Base-by-base conservation (phyloP, 2,797 vertebrate species). In the Astyanax mexicanus region DNA sequence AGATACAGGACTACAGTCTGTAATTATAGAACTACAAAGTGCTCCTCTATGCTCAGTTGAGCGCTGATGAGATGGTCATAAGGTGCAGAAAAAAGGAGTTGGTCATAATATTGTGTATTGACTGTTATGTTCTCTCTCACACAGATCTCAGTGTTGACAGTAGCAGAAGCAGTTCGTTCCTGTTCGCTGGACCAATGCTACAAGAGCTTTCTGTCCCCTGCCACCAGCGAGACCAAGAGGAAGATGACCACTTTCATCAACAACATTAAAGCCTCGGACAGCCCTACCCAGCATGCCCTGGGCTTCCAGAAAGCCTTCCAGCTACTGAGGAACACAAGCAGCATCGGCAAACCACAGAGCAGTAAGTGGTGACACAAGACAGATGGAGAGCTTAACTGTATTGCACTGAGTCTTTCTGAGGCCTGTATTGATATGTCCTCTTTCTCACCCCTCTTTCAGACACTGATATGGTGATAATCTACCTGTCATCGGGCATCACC, bases 301-400 rank as follows among this genome's bases (percentile, higher is more conserved):
- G 98, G 97, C 3, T 99, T 99, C 81, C 97, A 96, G 84, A 98
- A 97, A 83, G 97, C 98, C 29, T 99, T 99, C 88, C 97, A 99
- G 90, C 83, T 99, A 77, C 95, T 99, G 2, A 87, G 96, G 17
- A 98, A 94, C 84, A 98, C 97, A 38, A 98, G 92, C 91, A 96
- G 93, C 32, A 89, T 94, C 87, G 95, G 92, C 42, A 95, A 86
- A 70, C 93, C 93, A 67, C 95, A 94, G 78, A 86, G 92, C 54
- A 96, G 97, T 98, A 94, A 93, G n/a, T n/a, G n/a, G n/a, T n/a
- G 96, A 72, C 32, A 55, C 57, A 10, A 21, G 23, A 21, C 64
- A 44, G 55, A 32, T 49, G 37, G 21, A 19, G 15, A 8, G 8
- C 9, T 13, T 40, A 60, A 4, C 25, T 40, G 9, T n/a, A 9